Evolutionary conservation across 2,113 vertebrate species (phyloP), one percentile per base, ranked within the genome.

Genomic region (Nycticryphes semicollaris): DNA sequence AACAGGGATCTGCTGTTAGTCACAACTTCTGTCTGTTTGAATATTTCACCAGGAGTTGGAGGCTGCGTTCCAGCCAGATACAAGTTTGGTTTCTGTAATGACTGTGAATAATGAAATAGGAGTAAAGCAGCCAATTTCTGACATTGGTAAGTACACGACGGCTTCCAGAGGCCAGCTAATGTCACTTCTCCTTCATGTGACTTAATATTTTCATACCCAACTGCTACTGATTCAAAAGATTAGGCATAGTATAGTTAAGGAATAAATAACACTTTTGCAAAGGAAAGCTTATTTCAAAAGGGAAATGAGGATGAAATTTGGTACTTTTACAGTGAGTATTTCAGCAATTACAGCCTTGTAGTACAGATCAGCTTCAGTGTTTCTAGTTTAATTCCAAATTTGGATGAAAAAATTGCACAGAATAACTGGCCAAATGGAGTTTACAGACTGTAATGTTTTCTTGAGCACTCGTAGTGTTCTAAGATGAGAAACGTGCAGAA

Each of bases 61-160:
- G 96, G 98, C 98, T 95, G 98, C 98, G 0, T 98, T 99, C 72
- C 97, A 98, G 84, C 98, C 98, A 1, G 99, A 99, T 78, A 99
- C 99, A 30, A 98, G 98, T 92, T 94, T 99, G 95, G 98, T 99
- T 82, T 99, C 99, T 3, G 94, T 99, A 70, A 99, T 99, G 99
- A 98, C 98, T 19, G 96, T 99, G 87, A 99, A 99, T 96, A 99
- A 99, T 76, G 99, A 99, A 97, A 99, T 99, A 84, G 99, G 99
- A 93, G 99, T 99, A 59, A 98, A 97, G 53, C 99, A 99, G 90
- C 99, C 99, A 24, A 95, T 99, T 89, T 59, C 68, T 21, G 99
- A 99, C 54, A 99, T 99, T 57, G 99, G 99, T 99, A 96, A 97
- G 98, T 97, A 77, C 22, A 3, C 27, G 3, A 0, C 45, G 62